Base-by-base conservation (phyloP, 2,113 vertebrate species). In the Hydropotes inermis region DNA sequence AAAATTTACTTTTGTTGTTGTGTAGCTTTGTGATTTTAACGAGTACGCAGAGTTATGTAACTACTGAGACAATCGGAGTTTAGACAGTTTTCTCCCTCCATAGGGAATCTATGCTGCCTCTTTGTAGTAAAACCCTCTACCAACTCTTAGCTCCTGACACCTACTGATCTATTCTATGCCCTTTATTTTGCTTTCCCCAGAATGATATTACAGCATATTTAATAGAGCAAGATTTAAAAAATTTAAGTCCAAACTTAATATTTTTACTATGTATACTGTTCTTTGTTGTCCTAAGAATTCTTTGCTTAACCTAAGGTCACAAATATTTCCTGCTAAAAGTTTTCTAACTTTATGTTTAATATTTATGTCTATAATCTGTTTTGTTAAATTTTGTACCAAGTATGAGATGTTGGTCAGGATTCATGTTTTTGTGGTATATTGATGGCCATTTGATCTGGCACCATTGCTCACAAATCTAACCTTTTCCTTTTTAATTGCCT, bases 11-110 rank as follows among this genome's bases (percentile, higher is more conserved):
- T 93, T 89, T 89, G 74, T 57, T 91, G 8, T 61, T 58, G 2
- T 78, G n/a, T 64, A 33, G 12, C 96, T 95, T 91, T 95, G 19
- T 94, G 55, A 90, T 93, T 89, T 90, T 85, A 61, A 57, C 9
- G n/a, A 23, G 30, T 58, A 27, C 13, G 36, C 33, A 96, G 30
- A 54, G 8, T 70, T 85, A 70, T 78, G 12, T 92, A 97, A 85
- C n/a, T 88, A 85, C 36, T 95, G 64, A 92, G 14, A 90, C 13
- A 64, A 67, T 43, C 57, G 67, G 81, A 95, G 57, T 91, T 74
- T 91, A 87, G 92, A 60, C 30, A 15, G 4, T 76, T 60, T 30
- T 78, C 21, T 89, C 8, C 64, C 33, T 25, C 2, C 45, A 81
- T 50, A 14, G 47, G 47, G 47, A 50, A 50, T 50, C 43, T 54